Evolutionary conservation across 1,140 invertebrate species (phyloP).

Genomic region (Musca vetustissima): DNA sequence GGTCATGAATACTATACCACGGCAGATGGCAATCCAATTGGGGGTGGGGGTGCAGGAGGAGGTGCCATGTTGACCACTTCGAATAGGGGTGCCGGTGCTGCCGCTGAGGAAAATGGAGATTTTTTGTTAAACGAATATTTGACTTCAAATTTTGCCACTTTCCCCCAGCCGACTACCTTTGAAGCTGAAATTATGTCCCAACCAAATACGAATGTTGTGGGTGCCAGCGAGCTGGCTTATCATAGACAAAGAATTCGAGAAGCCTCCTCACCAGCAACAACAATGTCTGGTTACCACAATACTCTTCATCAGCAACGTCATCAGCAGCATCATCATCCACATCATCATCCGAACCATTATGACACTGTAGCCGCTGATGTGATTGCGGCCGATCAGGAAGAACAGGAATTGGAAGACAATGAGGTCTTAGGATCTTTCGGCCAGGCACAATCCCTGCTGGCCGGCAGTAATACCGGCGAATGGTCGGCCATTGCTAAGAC

Average conservation of each 20-base stretch:
- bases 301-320: background rate
- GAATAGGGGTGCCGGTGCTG: background rate
- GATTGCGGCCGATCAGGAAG: too few species aligned
- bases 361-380: background rate
- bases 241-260: too few species aligned
- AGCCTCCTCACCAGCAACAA: too few species aligned
- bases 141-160: conserved; percentile 7
- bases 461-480: too few species aligned
- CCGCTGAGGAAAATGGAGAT: background rate
- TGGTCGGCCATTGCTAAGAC: too few species aligned
- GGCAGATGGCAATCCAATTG: too few species aligned
- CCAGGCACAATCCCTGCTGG: background rate
- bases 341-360: background rate
- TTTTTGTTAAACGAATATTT: conserved; percentile 3
- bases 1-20: too few species aligned
- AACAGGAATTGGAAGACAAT: background rate
- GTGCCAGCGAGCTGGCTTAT: background rate
- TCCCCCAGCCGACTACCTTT: conserved; percentile 2
- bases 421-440: background rate
- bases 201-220: background rate
- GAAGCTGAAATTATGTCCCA: conserved; percentile 12
- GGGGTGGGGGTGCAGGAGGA: too few species aligned
- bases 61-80: too few species aligned
- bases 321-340: background rate
- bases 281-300: too few species aligned